Percentiles rank a stretch among this genome's conserved stretches.
Conservation (phyloP, 2,113 vertebrate species). For the Lamprotornis superbus region DNA sequence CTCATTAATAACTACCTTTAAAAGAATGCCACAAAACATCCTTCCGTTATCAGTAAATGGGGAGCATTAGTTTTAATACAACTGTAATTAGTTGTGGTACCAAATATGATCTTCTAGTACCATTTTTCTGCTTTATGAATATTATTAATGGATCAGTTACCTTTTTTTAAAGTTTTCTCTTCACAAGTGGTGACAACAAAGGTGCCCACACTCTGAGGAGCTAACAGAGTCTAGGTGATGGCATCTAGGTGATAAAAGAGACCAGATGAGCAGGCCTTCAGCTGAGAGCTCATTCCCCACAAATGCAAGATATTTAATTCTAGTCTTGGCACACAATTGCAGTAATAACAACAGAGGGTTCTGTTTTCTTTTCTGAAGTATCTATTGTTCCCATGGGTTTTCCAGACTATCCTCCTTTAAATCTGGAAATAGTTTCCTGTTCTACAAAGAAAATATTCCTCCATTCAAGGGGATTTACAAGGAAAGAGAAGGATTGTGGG, state of each 20-base stretch:
- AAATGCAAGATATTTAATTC: constrained; percentile 13
- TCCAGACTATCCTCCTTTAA: constrained; percentile 57
- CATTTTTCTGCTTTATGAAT: not conserved
- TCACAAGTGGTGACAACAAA: not conserved
- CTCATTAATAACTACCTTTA: not conserved
- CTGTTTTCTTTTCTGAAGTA: constrained; percentile 47
- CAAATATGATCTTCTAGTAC: not conserved
- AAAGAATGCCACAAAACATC: not conserved
- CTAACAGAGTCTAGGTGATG: not conserved
- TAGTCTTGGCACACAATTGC: constrained; percentile 13
- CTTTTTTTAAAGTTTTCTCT: not conserved
- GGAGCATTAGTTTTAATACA: not conserved
- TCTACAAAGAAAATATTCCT: constrained; percentile 58
- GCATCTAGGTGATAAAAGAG: not conserved
- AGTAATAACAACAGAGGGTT: constrained; percentile 9
- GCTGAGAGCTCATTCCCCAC: not conserved
- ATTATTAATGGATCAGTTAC: not conserved
- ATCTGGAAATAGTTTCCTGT: constrained; percentile 60
- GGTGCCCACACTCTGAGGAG: not conserved
- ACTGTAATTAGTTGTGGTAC: not conserved
- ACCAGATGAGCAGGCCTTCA: not conserved
- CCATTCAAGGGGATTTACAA: constrained; percentile 59
- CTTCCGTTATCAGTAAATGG: not conserved
- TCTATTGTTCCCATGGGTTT: constrained; percentile 58
- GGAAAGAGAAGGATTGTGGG: not conserved